A percentile compares a stretch with the other conserved stretches of the same genome.
Evolutionary conservation across 2,797 vertebrate species (phyloP).

Genomic region (Propithecus deckenii): DNA sequence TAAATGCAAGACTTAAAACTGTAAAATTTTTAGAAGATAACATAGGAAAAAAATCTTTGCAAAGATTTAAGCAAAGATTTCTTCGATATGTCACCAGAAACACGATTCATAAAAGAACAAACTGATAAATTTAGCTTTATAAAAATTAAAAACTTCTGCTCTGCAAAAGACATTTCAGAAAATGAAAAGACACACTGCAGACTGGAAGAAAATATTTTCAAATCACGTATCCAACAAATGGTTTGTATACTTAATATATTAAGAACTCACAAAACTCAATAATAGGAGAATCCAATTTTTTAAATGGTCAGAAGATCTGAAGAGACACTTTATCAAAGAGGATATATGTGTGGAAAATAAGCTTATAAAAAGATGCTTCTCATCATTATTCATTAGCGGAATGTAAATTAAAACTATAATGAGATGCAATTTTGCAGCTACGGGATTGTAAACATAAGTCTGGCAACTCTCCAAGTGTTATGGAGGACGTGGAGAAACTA

Average conservation of each 20-base stretch:
- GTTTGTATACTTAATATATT: neutral
- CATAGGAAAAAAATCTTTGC: neutral
- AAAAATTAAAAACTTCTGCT: slow-evolving; percentile 14
- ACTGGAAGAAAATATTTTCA: neutral
- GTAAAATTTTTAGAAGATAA: neutral
- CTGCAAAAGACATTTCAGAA: neutral
- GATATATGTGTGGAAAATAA: neutral
- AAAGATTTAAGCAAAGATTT: neutral
- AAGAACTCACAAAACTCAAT: neutral
- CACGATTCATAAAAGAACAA: neutral
- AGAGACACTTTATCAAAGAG: slow-evolving; percentile 22
- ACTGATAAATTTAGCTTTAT: neutral
- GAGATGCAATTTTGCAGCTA: neutral
- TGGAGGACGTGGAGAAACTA: neutral
- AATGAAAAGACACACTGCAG: neutral
- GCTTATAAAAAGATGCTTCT: neutral
- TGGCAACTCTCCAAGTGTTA: neutral
- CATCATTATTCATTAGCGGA: neutral
- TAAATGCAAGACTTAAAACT: neutral
- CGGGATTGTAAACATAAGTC: neutral
- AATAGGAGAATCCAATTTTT: neutral
- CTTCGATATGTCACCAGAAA: neutral
- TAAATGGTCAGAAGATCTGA: neutral
- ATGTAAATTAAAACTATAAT: neutral
- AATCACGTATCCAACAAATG: neutral